Conservation (phyloP, 2,888 invertebrate genomes). For the Hylaea fasciaria region DNA sequence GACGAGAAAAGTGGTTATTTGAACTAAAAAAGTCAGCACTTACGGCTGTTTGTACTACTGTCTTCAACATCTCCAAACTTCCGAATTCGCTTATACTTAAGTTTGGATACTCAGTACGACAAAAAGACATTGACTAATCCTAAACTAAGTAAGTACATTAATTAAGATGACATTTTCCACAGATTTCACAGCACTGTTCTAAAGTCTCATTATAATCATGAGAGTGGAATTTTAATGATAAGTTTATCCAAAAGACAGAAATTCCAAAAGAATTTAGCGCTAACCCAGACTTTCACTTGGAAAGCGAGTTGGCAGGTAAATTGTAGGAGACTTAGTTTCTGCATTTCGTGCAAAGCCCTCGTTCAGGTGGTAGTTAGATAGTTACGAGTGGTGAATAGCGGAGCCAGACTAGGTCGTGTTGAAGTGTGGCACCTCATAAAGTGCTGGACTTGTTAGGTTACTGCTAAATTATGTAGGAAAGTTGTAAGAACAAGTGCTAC, state of each 20-base stretch:
- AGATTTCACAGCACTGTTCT: not conserved
- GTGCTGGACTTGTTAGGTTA: constrained; percentile 39
- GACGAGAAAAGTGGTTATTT: not conserved
- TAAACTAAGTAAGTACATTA: no score
- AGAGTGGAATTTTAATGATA: constrained; percentile 9
- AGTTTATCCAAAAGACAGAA: constrained; percentile 2
- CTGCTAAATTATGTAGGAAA: constrained; percentile 38
- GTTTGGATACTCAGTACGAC: no score
- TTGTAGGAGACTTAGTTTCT: constrained; percentile 42
- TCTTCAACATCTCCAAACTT: no score
- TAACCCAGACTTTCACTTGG: constrained; percentile 27
- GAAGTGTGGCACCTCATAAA: constrained; percentile 45
- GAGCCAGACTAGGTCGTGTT: constrained; percentile 41
- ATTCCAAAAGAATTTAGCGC: constrained; percentile 14
- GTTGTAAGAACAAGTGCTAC: constrained; percentile 25
- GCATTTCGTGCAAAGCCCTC: constrained; percentile 44
- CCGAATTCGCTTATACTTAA: no score
- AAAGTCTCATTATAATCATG: not conserved
- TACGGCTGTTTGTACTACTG: no score
- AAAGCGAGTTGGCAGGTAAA: constrained; percentile 40
- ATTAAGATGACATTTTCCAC: no score
- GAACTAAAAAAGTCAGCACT: not conserved
- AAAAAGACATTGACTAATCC: no score
- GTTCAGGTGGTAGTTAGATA: constrained; percentile 42
- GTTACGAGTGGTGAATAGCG: constrained; percentile 35